Base-by-base conservation (phyloP, 1,140 invertebrate species). In the Heterodera schachtii region DNA sequence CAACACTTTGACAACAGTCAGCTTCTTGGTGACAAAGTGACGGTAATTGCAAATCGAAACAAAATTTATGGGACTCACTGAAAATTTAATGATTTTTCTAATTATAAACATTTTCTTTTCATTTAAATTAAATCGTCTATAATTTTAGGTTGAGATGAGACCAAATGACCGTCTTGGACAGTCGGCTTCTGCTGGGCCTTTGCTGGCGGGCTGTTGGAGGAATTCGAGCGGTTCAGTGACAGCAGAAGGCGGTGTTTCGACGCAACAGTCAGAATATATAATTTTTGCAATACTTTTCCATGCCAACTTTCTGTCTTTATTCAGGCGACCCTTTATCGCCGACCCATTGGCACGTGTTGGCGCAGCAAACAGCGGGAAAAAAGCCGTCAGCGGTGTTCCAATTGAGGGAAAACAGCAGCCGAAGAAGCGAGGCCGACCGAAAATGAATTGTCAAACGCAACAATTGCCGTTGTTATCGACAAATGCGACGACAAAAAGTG, bases 1-100 rank as follows among this genome's bases (percentile, higher is more conserved):
- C 81, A 82, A 41, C 79, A 82, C 31, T 82, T 81, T 57, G 79
- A 81, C 52, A 79, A 60, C 75, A 78, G 71, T 41, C 75, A 76
- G 64, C 31, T 76, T 4, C 19, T 79, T 19, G 60, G 52, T 16
- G 75, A 82, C 80, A 82, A 82, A 13, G 57, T 82, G 9, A 82
- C 73, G 81, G 74, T 82, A 41, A 71, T 4, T 43, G 44, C 31
- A n/a, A 31, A 31, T 31, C 1, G 31, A 31, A 31, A 31, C 31
- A 31, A 31, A 31, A 31, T 31, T 31, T 31, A 31, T 31, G 31
- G 31, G 31, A 1, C 31, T 31, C 31, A 71, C n/a, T 69, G 67
- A 69, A 69, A 7, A 69, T 31, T 31, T 31, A 31, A 31, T 31
- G 31, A 31, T 31, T 31, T 31, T 31, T 31, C 31, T 31, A 31